A percentile compares a stretch with the other conserved stretches of the same genome.
These are phyloP conservation scores for Percina caprodes DNA, from an alignment of 2,113 vertebrate genomes.

Conservation along the genomic window DNA sequence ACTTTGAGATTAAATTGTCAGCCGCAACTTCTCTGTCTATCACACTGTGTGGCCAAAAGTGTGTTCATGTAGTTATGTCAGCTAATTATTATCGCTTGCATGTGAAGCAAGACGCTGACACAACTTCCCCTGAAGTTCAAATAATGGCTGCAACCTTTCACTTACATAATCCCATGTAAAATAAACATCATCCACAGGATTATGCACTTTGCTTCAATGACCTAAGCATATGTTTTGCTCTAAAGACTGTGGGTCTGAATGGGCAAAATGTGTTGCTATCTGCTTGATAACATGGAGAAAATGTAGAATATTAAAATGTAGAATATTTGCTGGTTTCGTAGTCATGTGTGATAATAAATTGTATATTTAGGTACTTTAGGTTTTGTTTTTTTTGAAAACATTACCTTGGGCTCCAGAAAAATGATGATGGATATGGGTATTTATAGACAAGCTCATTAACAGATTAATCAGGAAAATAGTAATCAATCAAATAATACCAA, in stretches of 20 bases:
- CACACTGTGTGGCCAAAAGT: neutral
- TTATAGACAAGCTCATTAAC: too few relatives aligned
- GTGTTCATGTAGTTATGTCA: neutral
- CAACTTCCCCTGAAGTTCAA: slow-evolving; percentile 9
- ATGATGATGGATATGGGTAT: too few relatives aligned
- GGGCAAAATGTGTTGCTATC: neutral
- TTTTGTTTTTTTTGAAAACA: too few relatives aligned
- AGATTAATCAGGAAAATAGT: too few relatives aligned
- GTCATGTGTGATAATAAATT: too few relatives aligned
- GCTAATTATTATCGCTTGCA: slow-evolving; percentile 26
- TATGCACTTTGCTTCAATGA: neutral
- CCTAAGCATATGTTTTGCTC: neutral
- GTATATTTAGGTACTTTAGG: too few relatives aligned
- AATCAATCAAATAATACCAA: too few relatives aligned
- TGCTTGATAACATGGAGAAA: neutral
- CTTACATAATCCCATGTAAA: slow-evolving; percentile 4
- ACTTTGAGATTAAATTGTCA: slow-evolving; percentile 63
- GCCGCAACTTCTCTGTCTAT: slow-evolving; percentile 36
- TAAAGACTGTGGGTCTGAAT: neutral
- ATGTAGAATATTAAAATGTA: too few relatives aligned
- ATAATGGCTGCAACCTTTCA: slow-evolving; percentile 20
- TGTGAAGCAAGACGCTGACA: neutral
- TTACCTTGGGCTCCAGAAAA: too few relatives aligned
- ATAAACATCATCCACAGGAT: slow-evolving; percentile 32
- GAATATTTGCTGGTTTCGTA: too few relatives aligned